A percentile compares a stretch with the other conserved stretches of the same genome.
Evolutionary conservation across 92 coral and sea anemone species (phyloP).

Genomic region (Siderastrea siderea): DNA sequence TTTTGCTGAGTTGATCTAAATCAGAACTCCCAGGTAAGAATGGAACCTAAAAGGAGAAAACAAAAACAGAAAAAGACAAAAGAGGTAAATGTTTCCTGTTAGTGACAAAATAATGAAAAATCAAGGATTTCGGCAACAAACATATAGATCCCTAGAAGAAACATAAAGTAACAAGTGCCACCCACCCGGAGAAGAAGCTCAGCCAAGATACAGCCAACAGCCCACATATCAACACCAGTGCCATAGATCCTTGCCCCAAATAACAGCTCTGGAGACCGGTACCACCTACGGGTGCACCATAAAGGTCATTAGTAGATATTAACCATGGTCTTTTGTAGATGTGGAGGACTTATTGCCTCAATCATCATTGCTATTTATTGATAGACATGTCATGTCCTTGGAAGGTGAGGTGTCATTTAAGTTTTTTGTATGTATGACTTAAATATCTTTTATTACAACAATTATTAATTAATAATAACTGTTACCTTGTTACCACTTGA

Average conservation of each 20-base stretch:
- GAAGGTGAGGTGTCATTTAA: neutral
- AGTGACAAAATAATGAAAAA: neutral
- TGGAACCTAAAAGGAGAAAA: constrained; percentile 76
- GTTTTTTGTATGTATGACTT: neutral
- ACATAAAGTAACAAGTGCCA: neutral
- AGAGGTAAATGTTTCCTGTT: too few relatives aligned
- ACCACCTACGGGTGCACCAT: constrained; percentile 78
- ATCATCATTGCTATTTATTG: too few relatives aligned
- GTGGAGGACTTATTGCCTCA: neutral
- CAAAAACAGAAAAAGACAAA: neutral
- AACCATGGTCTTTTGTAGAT: neutral
- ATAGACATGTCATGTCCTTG: neutral
- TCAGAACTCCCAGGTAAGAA: constrained; percentile 96
- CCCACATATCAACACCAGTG: constrained; percentile 99
- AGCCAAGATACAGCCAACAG: constrained; percentile 96
- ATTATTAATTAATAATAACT: neutral
- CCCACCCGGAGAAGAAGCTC: constrained; percentile 95
- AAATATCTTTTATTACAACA: neutral
- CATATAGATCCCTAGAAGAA: neutral
- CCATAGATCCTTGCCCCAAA: constrained; percentile 99
- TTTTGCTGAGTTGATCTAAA: constrained; percentile 93
- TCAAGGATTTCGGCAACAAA: neutral
- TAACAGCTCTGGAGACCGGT: constrained; percentile 92
- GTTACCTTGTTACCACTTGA: constrained; percentile 97
- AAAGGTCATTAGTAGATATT: neutral